A percentile compares a stretch with the other conserved stretches of the same genome.
Evolutionary conservation across 2,797 vertebrate genomes (phyloP).

Genomic region (Argentina silus): DNA sequence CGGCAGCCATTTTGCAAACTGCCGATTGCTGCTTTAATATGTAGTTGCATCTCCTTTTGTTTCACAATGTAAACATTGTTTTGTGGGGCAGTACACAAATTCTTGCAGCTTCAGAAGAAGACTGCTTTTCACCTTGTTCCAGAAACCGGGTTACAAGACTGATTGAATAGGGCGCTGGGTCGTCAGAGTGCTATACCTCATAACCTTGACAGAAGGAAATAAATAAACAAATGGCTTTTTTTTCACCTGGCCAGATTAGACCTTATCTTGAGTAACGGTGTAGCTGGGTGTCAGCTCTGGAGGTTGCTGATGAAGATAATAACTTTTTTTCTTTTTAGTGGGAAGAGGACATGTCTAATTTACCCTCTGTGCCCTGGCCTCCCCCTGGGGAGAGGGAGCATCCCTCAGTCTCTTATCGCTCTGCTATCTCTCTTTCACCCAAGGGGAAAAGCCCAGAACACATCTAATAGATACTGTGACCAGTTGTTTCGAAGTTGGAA

Average conservation of each 20-base stretch:
- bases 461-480: too few relatives aligned
- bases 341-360: conserved; percentile 74
- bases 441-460: too few relatives aligned
- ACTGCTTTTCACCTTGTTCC: neutral
- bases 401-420: conserved; percentile 73
- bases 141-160: conserved; percentile 1
- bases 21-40: too few relatives aligned
- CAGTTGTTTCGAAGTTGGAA: conserved; percentile 25
- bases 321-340: conserved; percentile 57
- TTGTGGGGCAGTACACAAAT: conserved; percentile 35
- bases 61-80: conserved; percentile 46
- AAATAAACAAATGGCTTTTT: conserved; percentile 61
- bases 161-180: conserved; percentile 40
- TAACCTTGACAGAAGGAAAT: conserved; percentile 76
- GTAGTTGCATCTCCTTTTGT: conserved; percentile 41
- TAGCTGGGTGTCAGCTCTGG: conserved; percentile 66
- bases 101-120: neutral
- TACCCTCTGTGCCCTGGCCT: conserved; percentile 49
- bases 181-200: conserved; percentile 48
- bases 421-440: conserved; percentile 60
- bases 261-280: conserved; percentile 80
- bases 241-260: conserved; percentile 68
- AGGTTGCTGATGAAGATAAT: conserved; percentile 74
- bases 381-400: conserved; percentile 65
- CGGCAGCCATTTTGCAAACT: too few relatives aligned